Evolutionary conservation across 2,113 vertebrate genomes (phyloP).

Genomic region (Platycercus adscitus): DNA sequence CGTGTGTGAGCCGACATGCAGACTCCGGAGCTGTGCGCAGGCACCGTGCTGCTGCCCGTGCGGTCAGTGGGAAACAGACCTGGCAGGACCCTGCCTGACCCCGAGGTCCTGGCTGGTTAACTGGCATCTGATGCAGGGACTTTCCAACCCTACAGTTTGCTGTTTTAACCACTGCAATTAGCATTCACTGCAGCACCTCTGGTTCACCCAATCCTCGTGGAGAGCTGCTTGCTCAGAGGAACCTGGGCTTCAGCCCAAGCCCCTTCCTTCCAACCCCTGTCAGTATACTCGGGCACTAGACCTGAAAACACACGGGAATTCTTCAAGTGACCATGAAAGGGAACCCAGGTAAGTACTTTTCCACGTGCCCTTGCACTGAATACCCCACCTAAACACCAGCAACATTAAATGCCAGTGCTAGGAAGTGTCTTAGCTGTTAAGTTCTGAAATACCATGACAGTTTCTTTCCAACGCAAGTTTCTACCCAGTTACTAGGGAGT

Average conservation of each 20-base stretch:
- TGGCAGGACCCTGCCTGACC: neutral
- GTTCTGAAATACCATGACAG: neutral
- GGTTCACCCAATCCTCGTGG: rapidly evolving
- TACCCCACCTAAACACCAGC: rapidly evolving
- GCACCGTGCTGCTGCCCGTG: neutral
- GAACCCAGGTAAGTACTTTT: neutral
- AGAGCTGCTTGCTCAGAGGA: neutral
- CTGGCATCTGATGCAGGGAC: neutral
- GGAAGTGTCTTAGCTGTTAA: neutral
- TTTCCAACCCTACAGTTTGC: neutral
- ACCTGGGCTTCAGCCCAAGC: neutral
- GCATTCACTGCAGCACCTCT: neutral
- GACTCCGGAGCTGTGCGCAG: neutral
- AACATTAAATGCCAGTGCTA: neutral
- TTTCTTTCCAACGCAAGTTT: neutral
- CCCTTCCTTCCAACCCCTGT: neutral
- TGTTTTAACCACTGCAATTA: no score
- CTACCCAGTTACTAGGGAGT: no score
- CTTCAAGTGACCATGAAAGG: neutral
- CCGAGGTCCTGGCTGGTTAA: neutral
- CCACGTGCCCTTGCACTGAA: rapidly evolving
- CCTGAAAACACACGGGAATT: neutral
- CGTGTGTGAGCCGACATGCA: neutral
- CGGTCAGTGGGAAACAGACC: neutral
- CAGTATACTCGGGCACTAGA: neutral